Percentiles rank a stretch among this genome's conserved stretches.
Conservation (phyloP, 2,888 invertebrate genomes). For the Caenorhabditis sinica region DNA sequence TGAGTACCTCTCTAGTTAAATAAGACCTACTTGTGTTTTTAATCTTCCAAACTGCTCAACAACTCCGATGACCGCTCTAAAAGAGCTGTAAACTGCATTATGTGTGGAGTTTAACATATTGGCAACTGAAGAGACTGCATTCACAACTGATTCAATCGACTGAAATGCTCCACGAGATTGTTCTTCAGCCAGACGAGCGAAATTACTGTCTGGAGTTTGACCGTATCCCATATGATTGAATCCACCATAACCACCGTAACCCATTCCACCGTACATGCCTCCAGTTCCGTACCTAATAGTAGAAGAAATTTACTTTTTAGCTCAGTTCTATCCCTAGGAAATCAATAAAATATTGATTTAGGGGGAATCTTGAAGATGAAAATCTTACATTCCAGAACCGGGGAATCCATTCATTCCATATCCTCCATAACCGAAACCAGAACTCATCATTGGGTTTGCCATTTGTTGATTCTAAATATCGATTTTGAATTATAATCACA, state of each 20-base stretch:
- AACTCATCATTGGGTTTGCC: slow-evolving; percentile 52
- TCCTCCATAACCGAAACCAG: slow-evolving; percentile 62
- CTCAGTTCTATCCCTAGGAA: too few relatives aligned
- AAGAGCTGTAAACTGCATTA: slow-evolving; percentile 95
- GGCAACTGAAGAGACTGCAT: slow-evolving; percentile 92
- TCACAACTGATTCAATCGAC: slow-evolving; percentile 93
- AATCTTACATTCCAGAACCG: slow-evolving; percentile 49
- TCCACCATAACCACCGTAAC: slow-evolving; percentile 66
- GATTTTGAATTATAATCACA: slow-evolving; percentile 19
- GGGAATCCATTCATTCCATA: slow-evolving; percentile 62
- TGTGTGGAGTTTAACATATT: slow-evolving; percentile 98
- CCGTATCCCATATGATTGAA: slow-evolving; percentile 66
- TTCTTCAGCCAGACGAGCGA: slow-evolving; percentile 85
- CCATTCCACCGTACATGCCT: slow-evolving; percentile 64
- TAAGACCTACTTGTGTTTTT: slow-evolving; percentile 89
- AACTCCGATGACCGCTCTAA: slow-evolving; percentile 94
- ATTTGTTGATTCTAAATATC: slow-evolving; percentile 47
- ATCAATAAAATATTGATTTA: too few relatives aligned
- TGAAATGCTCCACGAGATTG: slow-evolving; percentile 94
- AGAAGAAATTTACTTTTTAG: background rate
- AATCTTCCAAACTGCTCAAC: slow-evolving; percentile 95
- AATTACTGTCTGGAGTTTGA: slow-evolving; percentile 70
- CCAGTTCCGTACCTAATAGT: slow-evolving; percentile 42
- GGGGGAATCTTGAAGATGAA: background rate
- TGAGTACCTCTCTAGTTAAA: too few relatives aligned